Evolutionary conservation across 2,888 invertebrate genomes (phyloP), one percentile per base, ranked within the genome.

Genomic region (Heliothis peltigera): DNA sequence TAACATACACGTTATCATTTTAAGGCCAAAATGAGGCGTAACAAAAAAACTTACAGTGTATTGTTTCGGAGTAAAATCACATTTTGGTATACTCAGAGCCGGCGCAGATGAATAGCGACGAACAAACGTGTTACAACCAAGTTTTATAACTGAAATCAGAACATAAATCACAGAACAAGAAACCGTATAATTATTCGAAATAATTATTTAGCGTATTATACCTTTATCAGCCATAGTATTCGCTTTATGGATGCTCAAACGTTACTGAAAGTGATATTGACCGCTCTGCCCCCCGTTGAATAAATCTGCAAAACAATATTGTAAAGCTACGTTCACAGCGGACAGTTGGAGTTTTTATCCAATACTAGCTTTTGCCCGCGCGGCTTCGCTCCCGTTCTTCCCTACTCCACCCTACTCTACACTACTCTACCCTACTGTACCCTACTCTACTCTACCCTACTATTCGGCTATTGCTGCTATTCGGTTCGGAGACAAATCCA

Each of bases 1-100:
- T n/a, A n/a, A n/a, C n/a, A n/a, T n/a, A n/a, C n/a, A n/a, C n/a
- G n/a, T n/a, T n/a, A n/a, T n/a, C n/a, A n/a, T n/a, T n/a, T n/a
- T 8, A 3, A 32, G 12, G 32, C 12, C 12, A 12, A 32, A 32
- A 32, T 32, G 6, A 4, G 15, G 35, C 39, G 12, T 4, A 6
- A 10, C 3, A 52, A 58, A 28, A 28, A 44, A 60, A 66, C 92
- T 92, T 74, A 93, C 93, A 5, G 73, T 64, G 67, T 93, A 94
- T 62, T 81, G 66, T 70, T 87, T 90, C 1, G 92, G 91, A 0
- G 71, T 76, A 61, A 92, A 92, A 51, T 88, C 84, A 76, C 81
- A 84, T 66, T 79, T 80, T 7, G 91, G 89, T 59, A 82, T 75
- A 44, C 64, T 39, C 17, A 48, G 76, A 39, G 21, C 75, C 15